Base-by-base conservation (phyloP, 2,113 vertebrate genomes). In the Carettochelys insculpta region DNA sequence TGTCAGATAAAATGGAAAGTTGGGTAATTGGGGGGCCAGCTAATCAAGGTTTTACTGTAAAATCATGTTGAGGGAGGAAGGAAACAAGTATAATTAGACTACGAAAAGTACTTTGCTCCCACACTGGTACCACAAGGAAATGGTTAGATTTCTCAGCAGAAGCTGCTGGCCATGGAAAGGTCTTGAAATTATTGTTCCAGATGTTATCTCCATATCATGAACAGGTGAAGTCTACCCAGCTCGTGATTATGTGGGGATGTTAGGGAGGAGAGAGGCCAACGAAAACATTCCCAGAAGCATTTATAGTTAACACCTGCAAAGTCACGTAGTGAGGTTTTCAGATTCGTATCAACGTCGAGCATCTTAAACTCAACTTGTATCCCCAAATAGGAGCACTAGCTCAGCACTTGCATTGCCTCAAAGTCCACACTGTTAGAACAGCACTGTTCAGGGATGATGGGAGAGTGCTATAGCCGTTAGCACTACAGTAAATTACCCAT, bases 401-500 rank as follows among this genome's bases (percentile, higher is more conserved):
- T 77, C 77, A 27, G 58, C 27, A n/a, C 5, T 43, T 88, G 34
- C 43, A 34, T 88, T 89, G 80, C 79, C 82, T 93, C 78, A 92
- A 89, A 91, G 48, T 77, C 4, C 53, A 73, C 34, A 54, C 20
- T 75, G 61, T 61, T 85, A 80, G 84, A 83, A 80, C 53, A 83
- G 76, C 53, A 81, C 51, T 86, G 80, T 79, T 90, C 93, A 86
- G 77, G 47, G 86, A 88, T 89, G 65, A 79, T 12, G 25, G 11
- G 24, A 38, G 48, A 86, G 25, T 83, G 85, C 71, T 41, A 77
- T 65, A 89, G 51, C 86, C 65, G 78, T 90, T 81, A 90, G 75
- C 68, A 85, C 48, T 52, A 25, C 78, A 52, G 80, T 95, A 92
- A 91, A 90, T 94, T 89, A 90, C 81, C 52, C 31, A 87, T 89